phyloP scores from a whole-genome alignment of 2,888 invertebrate genomes.

The Diarsia brunnea region DNA sequence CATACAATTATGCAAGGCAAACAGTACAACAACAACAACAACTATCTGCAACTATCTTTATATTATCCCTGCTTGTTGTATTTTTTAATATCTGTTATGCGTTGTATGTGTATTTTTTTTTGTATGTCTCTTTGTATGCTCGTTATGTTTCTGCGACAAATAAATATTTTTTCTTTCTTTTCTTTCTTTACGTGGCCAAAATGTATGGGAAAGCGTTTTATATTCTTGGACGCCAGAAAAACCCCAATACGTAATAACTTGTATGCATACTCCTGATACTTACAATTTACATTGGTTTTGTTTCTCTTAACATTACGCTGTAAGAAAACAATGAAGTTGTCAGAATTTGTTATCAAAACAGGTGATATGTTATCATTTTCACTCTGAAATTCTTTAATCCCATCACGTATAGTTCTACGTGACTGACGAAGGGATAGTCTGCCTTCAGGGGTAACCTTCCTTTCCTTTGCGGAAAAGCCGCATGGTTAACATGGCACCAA shows the following conservation, averaged over 20 bases:
- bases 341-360: slow-evolving; percentile 25
- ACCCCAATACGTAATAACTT: not conserved
- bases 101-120: no score
- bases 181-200: not conserved
- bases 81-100: no score
- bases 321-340: slow-evolving; percentile 10
- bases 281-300: not conserved
- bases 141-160: no score
- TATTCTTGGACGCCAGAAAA: not conserved
- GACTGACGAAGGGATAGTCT: slow-evolving; percentile 53
- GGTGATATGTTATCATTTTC: slow-evolving; percentile 51
- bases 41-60: no score
- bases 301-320: not conserved
- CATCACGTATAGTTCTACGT: slow-evolving; percentile 61
- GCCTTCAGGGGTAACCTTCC: slow-evolving; percentile 41
- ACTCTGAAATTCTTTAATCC: slow-evolving; percentile 57
- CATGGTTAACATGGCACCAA: slow-evolving; percentile 61
- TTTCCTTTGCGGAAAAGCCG: slow-evolving; percentile 41
- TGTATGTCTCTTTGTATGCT: no score
- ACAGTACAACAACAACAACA: no score
- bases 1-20: not conserved
- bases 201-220: not conserved
- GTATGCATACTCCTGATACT: no score
- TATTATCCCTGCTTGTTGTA: no score
- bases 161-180: no score